Evolutionary conservation across 2,113 vertebrate species (phyloP).

Genomic region (Paradisaea rubra): DNA sequence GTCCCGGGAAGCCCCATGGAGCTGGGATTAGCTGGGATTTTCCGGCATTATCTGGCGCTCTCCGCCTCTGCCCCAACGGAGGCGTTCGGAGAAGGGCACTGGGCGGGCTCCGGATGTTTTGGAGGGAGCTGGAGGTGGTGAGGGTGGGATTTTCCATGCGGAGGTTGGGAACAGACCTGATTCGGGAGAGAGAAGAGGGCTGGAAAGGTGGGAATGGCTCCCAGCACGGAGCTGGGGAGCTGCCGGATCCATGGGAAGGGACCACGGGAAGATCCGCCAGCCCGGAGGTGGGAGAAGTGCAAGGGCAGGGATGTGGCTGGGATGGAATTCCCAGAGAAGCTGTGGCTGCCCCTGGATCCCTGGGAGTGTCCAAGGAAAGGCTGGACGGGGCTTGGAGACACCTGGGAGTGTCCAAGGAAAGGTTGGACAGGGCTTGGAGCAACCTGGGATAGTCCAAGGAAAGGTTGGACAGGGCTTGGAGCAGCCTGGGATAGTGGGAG

Average conservation of each 20-base stretch:
- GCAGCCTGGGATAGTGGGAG: neutral
- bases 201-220: neutral
- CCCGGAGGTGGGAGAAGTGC: neutral
- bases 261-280: neutral
- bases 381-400: neutral
- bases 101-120: conserved; percentile 49
- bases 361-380: neutral
- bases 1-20: conserved; percentile 25
- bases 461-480: neutral
- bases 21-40: conserved; percentile 26
- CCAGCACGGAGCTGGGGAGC: neutral
- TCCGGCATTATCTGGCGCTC: conserved; percentile 46
- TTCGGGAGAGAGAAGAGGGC: conserved; percentile 44
- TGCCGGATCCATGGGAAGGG: neutral
- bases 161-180: conserved; percentile 55
- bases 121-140: conserved; percentile 57
- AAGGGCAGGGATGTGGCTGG: rapidly evolving
- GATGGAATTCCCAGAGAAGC: neutral
- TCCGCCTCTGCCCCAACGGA: conserved; percentile 28
- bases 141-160: conserved; percentile 48
- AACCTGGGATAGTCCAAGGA: neutral
- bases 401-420: neutral
- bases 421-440: neutral
- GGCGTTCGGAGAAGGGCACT: conserved; percentile 29
- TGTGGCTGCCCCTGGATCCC: neutral